Evolutionary conservation across 2,888 invertebrate species (phyloP), one percentile per base, ranked within the genome.

Genomic region (Hydrotaea cyrtoneurina): DNA sequence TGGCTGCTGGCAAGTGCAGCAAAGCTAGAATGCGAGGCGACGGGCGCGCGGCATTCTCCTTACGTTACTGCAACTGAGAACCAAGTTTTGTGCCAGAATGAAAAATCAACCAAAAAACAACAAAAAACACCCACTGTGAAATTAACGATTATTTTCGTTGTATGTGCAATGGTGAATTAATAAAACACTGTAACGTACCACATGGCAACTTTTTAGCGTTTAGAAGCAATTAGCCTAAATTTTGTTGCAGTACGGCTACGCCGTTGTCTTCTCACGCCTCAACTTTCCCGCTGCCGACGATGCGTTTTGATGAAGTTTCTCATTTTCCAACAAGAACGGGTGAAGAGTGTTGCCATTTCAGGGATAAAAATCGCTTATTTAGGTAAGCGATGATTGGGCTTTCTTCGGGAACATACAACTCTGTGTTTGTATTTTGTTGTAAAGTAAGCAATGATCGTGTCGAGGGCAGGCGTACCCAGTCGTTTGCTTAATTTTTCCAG

Each of bases 91-190:
- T 43, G 10, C 13, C 43, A 13, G 0, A 8, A 62, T 26, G 0
- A 72, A 26, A 3, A n/a, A n/a, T n/a, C n/a, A n/a, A n/a, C n/a
- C n/a, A n/a, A n/a, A n/a, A n/a, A n/a, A n/a, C 0, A 26, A 19
- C 2, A 46, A 59, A 50, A 17, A 23, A 72, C 84, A 81, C 84
- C 84, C 81, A 85, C 79, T 79, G 84, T 73, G 81, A 59, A 66
- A 57, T 81, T 76, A 85, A 81, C 78, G 78, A 79, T 73, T 79
- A 76, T 78, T 76, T 66, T 66, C 13, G 43, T 66, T 36, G n/a
- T n/a, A 31, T 31, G 39, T 39, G 66, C 72, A 69, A 76, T 69
- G 39, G 17, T 76, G 73, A 76, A 76, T 78, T 72, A 75, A 80
- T 78, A 83, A 78, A 71, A 10, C 50, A 64, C 7, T 50, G 36